Base-by-base conservation (phyloP, 2,888 invertebrate species). In the Pterostichus madidus region DNA sequence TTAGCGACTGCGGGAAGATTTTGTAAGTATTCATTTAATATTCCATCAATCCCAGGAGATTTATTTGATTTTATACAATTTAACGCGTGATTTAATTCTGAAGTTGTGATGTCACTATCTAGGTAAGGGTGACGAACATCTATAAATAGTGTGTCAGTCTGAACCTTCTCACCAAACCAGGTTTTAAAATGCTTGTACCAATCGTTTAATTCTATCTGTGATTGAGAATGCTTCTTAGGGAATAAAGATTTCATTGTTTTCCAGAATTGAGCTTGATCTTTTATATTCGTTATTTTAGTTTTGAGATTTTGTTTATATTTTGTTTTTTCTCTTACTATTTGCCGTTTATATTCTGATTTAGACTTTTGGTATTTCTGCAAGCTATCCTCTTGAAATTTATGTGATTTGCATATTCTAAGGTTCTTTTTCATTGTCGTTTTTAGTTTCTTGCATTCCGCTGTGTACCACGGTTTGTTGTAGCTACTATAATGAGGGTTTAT, bases 181-280 rank as follows among this genome's bases (percentile, higher is more conserved):
- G 15, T 2, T 24, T 0, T 7, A 8, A 56, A 56, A 8, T 56
- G 24, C 24, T 56, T 0, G 5, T 24, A 8, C 56, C 56, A 56
- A 8, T 56, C 56, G 0, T 2, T 10, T 56, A 24, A 3, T 56
- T 7, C 4, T 24, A 24, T 56, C 5, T 5, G 56, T 24, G 8
- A 5, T 56, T 56, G 56, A 5, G 17, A 5, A 17, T 24, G 7
- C 3, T 56, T 56, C 8, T 56, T 56, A 3, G 56, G 56, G 24
- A 56, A 24, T 24, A 56, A 24, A 3, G 56, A 56, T 56, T 56
- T 56, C 56, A 56, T 17, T 8, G 56, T 56, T 17, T 56, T 56
- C 56, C 17, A 56, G 17, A 56, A 56, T 13, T 56, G 4, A 5
- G 13, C 0, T 56, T 56, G 56, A 6, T 56, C 1, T 8, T 56